Conservation (phyloP, 2,797 vertebrate genomes). For the Xiphophorus birchmanni region DNA sequence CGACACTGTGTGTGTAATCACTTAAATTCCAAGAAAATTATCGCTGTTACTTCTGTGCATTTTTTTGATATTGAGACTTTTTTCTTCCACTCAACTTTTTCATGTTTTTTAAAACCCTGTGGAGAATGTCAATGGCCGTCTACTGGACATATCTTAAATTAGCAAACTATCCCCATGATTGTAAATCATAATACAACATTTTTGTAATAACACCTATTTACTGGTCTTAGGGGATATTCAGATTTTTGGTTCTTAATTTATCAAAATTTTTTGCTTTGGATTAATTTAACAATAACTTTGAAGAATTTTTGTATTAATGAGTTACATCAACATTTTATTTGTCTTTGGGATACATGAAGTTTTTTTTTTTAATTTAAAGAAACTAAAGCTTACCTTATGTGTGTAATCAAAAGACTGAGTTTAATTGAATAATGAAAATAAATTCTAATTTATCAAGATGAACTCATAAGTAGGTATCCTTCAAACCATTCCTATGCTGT, state of each 20-base stretch:
- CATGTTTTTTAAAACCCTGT: background rate
- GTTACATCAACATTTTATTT: background rate
- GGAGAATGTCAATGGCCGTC: background rate
- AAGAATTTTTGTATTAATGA: too few species aligned
- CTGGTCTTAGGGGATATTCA: too few species aligned
- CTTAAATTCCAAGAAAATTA: background rate
- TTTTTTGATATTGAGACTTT: background rate
- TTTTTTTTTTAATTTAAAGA: background rate
- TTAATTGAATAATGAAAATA: background rate
- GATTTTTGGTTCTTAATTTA: background rate
- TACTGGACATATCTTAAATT: background rate
- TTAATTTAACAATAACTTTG: background rate
- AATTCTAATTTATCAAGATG: background rate
- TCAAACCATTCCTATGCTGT: conserved; percentile 1
- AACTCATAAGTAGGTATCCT: background rate
- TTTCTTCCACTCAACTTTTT: background rate
- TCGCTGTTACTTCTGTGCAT: background rate
- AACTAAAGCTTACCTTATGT: background rate
- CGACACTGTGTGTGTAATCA: background rate
- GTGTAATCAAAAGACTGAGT: background rate
- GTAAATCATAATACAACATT: background rate
- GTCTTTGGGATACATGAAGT: background rate
- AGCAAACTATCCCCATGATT: background rate
- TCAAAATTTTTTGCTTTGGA: background rate
- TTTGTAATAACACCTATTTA: background rate